These are phyloP conservation scores for Drosophila ananassae DNA, from an alignment of 1,140 invertebrate genomes.

Conservation along the genomic window DNA sequence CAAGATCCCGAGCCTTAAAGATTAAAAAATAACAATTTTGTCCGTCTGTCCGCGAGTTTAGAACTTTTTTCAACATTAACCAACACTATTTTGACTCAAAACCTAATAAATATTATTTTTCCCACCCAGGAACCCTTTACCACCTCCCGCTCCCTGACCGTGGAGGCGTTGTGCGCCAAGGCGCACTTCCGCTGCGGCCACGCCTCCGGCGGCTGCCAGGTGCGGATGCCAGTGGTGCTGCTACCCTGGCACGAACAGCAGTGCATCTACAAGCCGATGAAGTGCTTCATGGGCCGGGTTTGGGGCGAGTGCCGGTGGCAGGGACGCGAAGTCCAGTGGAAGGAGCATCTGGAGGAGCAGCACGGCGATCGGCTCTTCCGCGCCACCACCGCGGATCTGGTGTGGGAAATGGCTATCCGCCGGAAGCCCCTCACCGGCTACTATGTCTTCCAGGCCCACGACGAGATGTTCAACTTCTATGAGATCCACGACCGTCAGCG, in stretches of 20 bases:
- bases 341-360: slow-evolving; percentile 71
- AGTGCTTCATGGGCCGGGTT: slow-evolving; percentile 82
- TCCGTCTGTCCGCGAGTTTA: too few species aligned
- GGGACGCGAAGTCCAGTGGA: slow-evolving; percentile 79
- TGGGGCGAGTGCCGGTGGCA: slow-evolving; percentile 80
- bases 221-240: slow-evolving; percentile 73
- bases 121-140: slow-evolving; percentile 69
- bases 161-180: slow-evolving; percentile 79
- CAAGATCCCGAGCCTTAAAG: too few species aligned
- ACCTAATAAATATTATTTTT: too few species aligned
- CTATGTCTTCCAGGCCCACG: slow-evolving; percentile 75
- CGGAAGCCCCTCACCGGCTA: slow-evolving; percentile 75
- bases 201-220: slow-evolving; percentile 68
- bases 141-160: slow-evolving; percentile 72
- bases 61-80: too few species aligned
- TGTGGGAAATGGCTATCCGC: slow-evolving; percentile 69
- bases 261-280: slow-evolving; percentile 81
- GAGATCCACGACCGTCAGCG: slow-evolving; percentile 75
- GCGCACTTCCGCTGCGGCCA: slow-evolving; percentile 79
- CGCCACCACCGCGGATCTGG: slow-evolving; percentile 45
- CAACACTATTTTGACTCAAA: too few species aligned
- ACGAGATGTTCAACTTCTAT: slow-evolving; percentile 83
- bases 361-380: slow-evolving; percentile 70
- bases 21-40: too few species aligned
- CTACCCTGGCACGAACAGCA: slow-evolving; percentile 80